Conservation (phyloP, 2,888 invertebrate genomes). For the Parascotia fuliginaria region DNA sequence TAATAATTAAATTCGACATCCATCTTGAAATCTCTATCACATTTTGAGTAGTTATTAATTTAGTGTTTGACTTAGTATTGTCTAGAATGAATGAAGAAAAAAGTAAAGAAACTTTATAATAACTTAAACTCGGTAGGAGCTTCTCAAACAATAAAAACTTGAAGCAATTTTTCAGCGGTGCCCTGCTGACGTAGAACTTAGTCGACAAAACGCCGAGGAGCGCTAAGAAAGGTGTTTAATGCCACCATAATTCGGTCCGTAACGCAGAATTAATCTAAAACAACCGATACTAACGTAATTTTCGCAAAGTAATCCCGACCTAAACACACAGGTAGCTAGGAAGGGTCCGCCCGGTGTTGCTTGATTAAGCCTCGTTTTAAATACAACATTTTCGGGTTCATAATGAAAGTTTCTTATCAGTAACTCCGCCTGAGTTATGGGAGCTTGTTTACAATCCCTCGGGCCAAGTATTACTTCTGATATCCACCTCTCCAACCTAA, state of each 20-base stretch:
- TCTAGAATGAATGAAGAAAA: too few species aligned
- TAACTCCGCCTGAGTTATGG: conserved; percentile 78
- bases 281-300: conserved; percentile 75
- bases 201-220: conserved; percentile 35
- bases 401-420: conserved; percentile 86
- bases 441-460: conserved; percentile 60
- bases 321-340: conserved; percentile 77
- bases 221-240: conserved; percentile 28
- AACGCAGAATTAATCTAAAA: conserved; percentile 66
- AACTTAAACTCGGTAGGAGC: background rate
- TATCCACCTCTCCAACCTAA: conserved; percentile 30
- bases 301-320: conserved; percentile 74
- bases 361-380: conserved; percentile 83
- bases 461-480: conserved; percentile 37
- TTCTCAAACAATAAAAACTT: background rate
- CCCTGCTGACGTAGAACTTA: conserved; percentile 30
- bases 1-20: background rate
- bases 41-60: too few species aligned
- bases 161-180: conserved; percentile 22
- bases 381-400: conserved; percentile 76
- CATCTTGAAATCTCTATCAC: too few species aligned
- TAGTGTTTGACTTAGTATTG: too few species aligned
- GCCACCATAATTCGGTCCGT: conserved; percentile 52
- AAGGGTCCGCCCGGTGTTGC: conserved; percentile 56
- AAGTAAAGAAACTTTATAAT: too few species aligned